phyloP scores from a whole-genome alignment of 2,113 vertebrate genomes.

The Ivindomyrus marchei region DNA sequence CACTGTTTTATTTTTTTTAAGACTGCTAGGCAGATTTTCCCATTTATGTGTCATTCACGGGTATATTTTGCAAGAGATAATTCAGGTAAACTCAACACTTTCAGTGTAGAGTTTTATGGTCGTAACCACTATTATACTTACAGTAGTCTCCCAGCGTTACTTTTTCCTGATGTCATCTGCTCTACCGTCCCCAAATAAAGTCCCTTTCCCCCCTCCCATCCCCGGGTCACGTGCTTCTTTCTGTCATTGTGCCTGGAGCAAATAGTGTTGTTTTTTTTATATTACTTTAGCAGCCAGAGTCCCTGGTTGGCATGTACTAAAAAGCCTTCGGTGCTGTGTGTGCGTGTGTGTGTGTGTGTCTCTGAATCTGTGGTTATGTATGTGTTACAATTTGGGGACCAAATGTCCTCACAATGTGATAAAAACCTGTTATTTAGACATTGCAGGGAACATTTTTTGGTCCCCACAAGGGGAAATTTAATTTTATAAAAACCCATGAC shows the following conservation, averaged over 20 bases:
- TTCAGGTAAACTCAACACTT: not conserved
- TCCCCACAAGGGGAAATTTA: too few relatives aligned
- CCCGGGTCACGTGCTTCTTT: not conserved
- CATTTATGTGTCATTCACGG: not conserved
- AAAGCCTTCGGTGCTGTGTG: not conserved
- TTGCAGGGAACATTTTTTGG: too few relatives aligned
- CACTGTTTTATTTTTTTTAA: not conserved
- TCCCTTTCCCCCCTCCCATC: not conserved
- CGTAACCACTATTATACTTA: not conserved
- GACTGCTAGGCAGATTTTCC: not conserved
- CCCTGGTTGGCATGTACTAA: not conserved
- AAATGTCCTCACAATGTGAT: too few relatives aligned
- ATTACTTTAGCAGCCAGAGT: not conserved
- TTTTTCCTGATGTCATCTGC: not conserved
- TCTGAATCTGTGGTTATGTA: too few relatives aligned
- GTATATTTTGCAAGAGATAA: not conserved
- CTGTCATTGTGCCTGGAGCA: not conserved
- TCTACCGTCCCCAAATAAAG: not conserved
- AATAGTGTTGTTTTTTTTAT: not conserved
- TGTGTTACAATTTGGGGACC: too few relatives aligned
- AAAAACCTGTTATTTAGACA: too few relatives aligned
- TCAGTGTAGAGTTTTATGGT: not conserved
- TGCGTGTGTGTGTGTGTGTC: too few relatives aligned
- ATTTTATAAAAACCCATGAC: too few relatives aligned
- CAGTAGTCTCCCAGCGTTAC: not conserved